phyloP scores from a whole-genome alignment of 2,888 invertebrate species.

The Eugnorisma glareosa region DNA sequence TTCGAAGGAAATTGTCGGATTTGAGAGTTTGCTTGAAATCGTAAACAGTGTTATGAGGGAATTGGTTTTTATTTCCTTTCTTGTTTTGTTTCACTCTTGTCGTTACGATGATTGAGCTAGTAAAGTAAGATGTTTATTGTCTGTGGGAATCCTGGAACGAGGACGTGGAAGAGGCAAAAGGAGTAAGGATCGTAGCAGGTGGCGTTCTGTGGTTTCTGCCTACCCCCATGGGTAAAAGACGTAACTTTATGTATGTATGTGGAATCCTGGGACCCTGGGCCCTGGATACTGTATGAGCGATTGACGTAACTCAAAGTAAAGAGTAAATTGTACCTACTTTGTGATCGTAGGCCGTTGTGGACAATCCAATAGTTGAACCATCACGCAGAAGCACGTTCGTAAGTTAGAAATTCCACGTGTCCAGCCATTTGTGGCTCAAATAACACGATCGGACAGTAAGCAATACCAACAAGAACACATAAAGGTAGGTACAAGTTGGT shows the following conservation, averaged over 20 bases:
- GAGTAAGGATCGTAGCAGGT: no score
- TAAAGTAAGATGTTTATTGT: conserved; percentile 1
- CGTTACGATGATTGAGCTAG: conserved; percentile 10
- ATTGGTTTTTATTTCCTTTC: conserved; percentile 38
- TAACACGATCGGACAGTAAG: conserved; percentile 54
- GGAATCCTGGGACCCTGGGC: no score
- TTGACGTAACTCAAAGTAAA: not conserved
- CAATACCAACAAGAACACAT: conserved; percentile 69
- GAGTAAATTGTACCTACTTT: not conserved
- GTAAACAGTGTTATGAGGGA: conserved; percentile 30
- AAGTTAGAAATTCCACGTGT: not conserved
- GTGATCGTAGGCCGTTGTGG: not conserved
- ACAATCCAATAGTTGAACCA: not conserved
- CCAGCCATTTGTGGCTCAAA: conserved; percentile 1
- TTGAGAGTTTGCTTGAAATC: conserved; percentile 48
- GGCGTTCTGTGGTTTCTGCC: no score
- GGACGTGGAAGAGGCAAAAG: no score
- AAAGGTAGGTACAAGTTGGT: conserved; percentile 65
- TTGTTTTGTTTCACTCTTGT: conserved; percentile 27
- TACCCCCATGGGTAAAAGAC: no score
- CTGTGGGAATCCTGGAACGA: not conserved
- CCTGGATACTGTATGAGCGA: not conserved
- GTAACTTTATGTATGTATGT: no score
- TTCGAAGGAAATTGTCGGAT: conserved; percentile 54
- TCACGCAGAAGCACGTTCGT: not conserved